These are phyloP conservation scores for Lochmaea crataegi DNA, from an alignment of 2,888 invertebrate genomes.

Conservation along the genomic window DNA sequence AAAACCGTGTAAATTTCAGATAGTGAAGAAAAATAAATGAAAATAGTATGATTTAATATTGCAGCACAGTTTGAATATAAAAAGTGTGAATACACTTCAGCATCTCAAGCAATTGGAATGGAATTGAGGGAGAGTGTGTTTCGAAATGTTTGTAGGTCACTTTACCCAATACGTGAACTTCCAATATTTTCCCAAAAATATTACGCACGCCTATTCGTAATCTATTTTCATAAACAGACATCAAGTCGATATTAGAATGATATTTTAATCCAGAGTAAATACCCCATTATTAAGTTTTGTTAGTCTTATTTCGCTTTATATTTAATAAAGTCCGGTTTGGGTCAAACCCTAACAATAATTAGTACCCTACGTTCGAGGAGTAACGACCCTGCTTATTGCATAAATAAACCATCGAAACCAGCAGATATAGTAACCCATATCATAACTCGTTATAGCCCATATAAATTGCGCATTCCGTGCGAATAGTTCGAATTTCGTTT, in stretches of 20 bases:
- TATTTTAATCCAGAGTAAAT: not conserved
- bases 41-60: no score
- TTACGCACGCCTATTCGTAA: no score
- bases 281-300: not conserved
- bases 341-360: not conserved
- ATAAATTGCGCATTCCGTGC: slow-evolving; percentile 4
- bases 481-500: slow-evolving; percentile 7
- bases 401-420: not conserved
- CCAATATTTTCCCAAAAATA: no score
- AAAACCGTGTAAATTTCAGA: no score
- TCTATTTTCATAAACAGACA: not conserved
- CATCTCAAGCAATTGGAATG: no score
- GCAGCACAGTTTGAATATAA: no score
- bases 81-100: no score
- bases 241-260: not conserved
- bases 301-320: not conserved
- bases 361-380: not conserved
- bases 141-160: no score
- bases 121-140: no score
- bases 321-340: not conserved
- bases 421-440: slow-evolving; percentile 8
- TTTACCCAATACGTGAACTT: no score
- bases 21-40: no score
- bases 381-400: not conserved
- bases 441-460: not conserved